phyloP scores from a whole-genome alignment of 2,113 vertebrate genomes.

The Pseudois nayaur region DNA sequence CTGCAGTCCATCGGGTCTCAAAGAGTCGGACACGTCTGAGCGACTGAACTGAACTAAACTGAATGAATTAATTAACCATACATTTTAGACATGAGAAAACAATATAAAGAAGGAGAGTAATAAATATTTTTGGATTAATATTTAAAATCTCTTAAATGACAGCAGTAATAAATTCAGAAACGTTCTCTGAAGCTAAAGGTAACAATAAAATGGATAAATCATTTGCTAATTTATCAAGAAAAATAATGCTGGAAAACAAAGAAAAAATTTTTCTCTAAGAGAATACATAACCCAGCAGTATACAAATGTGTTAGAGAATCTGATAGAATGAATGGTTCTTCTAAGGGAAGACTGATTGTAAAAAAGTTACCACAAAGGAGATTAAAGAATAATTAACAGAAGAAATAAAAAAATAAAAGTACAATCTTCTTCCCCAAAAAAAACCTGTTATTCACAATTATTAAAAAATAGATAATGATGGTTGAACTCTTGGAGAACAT shows the following conservation, averaged over 20 bases:
- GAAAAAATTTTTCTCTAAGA: background rate
- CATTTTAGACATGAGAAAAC: background rate
- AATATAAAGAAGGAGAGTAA: background rate
- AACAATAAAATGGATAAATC: background rate
- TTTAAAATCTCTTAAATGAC: background rate
- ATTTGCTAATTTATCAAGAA: background rate
- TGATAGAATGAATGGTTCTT: background rate
- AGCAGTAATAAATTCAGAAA: background rate
- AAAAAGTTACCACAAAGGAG: background rate
- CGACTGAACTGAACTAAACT: background rate
- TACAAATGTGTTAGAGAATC: background rate
- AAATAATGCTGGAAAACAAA: background rate
- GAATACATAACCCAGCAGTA: background rate
- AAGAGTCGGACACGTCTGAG: background rate
- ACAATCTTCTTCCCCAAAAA: background rate
- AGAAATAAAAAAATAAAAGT: background rate
- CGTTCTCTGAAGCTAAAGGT: background rate
- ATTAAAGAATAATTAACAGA: background rate
- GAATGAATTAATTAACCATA: background rate
- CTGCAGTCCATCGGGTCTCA: rapidly evolving
- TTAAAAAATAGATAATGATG: background rate
- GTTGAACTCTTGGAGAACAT: background rate
- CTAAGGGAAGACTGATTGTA: background rate
- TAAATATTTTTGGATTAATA: background rate
- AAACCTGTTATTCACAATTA: background rate